Conservation (phyloP, 2,888 invertebrate species). For the Hofmannophila pseudospretella region DNA sequence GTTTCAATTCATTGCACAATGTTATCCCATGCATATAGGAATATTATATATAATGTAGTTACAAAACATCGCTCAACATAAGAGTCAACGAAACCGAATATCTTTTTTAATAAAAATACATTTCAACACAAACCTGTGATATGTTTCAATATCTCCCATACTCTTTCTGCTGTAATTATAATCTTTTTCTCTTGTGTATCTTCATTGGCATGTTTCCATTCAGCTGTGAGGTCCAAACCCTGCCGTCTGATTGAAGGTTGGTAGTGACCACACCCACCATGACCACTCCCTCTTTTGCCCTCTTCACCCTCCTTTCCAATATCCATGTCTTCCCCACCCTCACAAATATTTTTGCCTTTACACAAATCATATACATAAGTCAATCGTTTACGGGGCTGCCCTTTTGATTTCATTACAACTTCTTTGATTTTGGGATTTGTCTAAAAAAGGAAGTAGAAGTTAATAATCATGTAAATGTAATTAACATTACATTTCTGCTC, state of each 20-base stretch:
- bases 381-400: constrained; percentile 95
- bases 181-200: constrained; percentile 99
- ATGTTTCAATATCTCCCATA: constrained; percentile 97
- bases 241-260: constrained; percentile 94
- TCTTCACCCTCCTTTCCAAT: constrained; percentile 87
- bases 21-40: too few species aligned
- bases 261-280: constrained; percentile 98
- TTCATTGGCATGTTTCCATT: constrained; percentile 99
- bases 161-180: constrained; percentile 94
- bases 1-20: too few species aligned
- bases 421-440: constrained; percentile 95
- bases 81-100: too few species aligned
- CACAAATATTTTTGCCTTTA: constrained; percentile 98
- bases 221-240: constrained; percentile 95
- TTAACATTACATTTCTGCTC: too few species aligned
- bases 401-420: constrained; percentile 96
- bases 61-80: too few species aligned
- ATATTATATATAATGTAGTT: too few species aligned
- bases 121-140: too few species aligned
- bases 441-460: constrained; percentile 75
- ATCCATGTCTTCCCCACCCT: constrained; percentile 99
- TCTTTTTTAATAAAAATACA: too few species aligned
- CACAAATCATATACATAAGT: constrained; percentile 98
- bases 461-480: too few species aligned
- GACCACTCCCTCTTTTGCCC: constrained; percentile 78